Percentiles rank a stretch among this genome's conserved stretches.
phyloP scores from a whole-genome alignment of 2,113 vertebrate genomes.

The Dromaius novaehollandiae region DNA sequence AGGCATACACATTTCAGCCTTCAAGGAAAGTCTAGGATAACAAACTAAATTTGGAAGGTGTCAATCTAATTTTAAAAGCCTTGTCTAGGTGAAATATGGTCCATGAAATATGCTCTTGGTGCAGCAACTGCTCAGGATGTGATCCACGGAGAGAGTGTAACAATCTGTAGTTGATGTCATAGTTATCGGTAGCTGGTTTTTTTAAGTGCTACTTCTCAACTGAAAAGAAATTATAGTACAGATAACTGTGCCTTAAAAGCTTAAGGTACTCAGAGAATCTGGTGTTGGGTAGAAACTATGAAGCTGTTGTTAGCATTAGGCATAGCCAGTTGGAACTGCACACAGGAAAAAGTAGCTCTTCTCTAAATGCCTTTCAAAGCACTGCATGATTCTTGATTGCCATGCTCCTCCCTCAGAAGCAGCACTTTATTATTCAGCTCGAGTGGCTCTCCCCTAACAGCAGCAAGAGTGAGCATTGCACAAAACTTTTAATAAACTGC shows the following conservation, averaged over 20 bases:
- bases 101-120: conserved; percentile 13
- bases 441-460: background rate
- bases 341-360: background rate
- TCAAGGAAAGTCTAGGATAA: background rate
- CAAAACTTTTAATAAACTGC: background rate
- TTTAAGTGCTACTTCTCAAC: background rate
- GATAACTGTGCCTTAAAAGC: background rate
- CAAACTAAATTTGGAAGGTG: background rate
- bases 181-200: background rate
- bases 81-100: background rate
- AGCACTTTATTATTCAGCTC: background rate
- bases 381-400: background rate
- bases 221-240: background rate
- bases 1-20: background rate
- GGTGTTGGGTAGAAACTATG: background rate
- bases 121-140: background rate
- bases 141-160: background rate
- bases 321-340: background rate
- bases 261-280: background rate
- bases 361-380: background rate
- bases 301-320: background rate
- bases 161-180: conserved; percentile 5
- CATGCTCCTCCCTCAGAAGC: background rate
- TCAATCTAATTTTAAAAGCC: conserved; percentile 20
- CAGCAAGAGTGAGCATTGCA: background rate